phyloP scores from a whole-genome alignment of 1,140 invertebrate genomes.

The Habropoda laboriosa region DNA sequence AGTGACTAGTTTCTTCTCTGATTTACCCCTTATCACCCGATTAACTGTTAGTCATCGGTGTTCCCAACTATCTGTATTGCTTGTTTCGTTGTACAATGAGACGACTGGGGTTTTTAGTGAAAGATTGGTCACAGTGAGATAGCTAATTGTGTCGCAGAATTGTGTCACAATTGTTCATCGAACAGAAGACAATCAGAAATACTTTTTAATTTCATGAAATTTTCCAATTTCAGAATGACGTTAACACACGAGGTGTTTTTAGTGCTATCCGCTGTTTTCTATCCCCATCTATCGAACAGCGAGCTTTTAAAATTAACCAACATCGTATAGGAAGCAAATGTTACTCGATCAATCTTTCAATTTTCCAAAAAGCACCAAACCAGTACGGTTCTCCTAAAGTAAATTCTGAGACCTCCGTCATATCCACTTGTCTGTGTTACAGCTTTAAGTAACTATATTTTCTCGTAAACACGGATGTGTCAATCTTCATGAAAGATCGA shows the following conservation, averaged over 20 bases:
- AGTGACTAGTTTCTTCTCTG: not conserved
- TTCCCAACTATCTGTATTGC: not conserved
- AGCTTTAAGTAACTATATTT: not conserved
- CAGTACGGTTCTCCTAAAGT: not conserved
- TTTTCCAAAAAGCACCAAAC: too few relatives aligned
- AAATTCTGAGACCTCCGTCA: not conserved
- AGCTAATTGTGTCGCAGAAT: too few relatives aligned
- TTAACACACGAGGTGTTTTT: too few relatives aligned
- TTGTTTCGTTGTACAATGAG: not conserved
- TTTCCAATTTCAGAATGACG: too few relatives aligned
- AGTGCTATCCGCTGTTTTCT: too few relatives aligned
- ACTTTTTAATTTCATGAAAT: too few relatives aligned
- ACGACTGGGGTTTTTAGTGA: not conserved
- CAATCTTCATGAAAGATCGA: not conserved
- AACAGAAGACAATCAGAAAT: too few relatives aligned
- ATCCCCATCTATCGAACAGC: too few relatives aligned
- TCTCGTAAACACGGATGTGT: not conserved
- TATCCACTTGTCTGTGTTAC: not conserved
- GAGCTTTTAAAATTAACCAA: too few relatives aligned
- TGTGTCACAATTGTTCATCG: too few relatives aligned
- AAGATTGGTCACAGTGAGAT: not conserved
- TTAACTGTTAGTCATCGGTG: not conserved
- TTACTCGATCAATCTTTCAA: not conserved
- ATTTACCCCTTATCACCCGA: slow-evolving; percentile 10
- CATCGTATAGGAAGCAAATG: not conserved